Conservation (phyloP, 2,888 invertebrate species). For the Coleophora flavipennella region DNA sequence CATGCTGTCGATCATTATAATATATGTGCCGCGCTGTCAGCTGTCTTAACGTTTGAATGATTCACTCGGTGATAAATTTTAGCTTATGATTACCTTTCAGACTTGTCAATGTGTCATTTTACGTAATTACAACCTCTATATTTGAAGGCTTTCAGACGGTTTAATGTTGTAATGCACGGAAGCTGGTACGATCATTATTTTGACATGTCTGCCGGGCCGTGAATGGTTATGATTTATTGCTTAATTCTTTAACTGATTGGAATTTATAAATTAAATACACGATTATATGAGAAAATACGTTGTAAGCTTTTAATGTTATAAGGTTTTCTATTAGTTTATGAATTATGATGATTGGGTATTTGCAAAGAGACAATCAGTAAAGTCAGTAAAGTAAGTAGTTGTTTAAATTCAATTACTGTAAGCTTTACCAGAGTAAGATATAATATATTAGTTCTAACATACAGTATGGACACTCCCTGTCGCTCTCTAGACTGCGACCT, state of each 20-base stretch:
- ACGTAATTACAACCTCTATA: conserved; percentile 60
- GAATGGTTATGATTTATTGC: conserved; percentile 56
- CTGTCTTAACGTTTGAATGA: conserved; percentile 70
- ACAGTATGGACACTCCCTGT: no score
- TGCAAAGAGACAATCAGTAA: no score
- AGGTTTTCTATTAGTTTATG: no score
- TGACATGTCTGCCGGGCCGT: conserved; percentile 40
- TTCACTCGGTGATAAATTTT: conserved; percentile 71
- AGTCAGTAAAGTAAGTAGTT: no score
- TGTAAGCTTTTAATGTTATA: no score
- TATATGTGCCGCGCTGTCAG: conserved; percentile 70
- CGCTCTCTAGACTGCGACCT: no score
- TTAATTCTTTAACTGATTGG: conserved; percentile 41
- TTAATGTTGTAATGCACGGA: conserved; percentile 48
- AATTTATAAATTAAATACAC: conserved; percentile 17
- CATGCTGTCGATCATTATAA: conserved; percentile 72
- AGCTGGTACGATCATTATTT: conserved; percentile 44
- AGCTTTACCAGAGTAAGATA: no score
- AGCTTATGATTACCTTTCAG: conserved; percentile 73
- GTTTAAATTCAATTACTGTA: no score
- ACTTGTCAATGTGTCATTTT: conserved; percentile 68
- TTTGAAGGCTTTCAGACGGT: conserved; percentile 50
- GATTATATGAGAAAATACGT: no score
- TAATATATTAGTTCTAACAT: no score
- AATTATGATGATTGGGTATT: no score